Percentiles rank a stretch among this genome's conserved stretches.
These are phyloP conservation scores for Fragum whitleyi DNA, from an alignment of 2,888 invertebrate genomes.

Conservation along the genomic window DNA sequence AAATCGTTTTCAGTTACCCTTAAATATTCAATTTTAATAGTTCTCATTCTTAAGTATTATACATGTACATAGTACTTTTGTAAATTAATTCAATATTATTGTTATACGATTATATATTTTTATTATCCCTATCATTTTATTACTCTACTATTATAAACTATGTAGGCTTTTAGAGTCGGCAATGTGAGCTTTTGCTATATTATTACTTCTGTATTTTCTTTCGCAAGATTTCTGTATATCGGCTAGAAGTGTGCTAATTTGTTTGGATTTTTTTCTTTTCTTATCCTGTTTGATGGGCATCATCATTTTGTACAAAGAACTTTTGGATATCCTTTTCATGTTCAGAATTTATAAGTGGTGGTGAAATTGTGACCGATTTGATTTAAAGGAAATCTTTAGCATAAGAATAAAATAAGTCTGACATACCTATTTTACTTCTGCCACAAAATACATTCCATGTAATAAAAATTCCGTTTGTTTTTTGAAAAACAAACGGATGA, in stretches of 20 bases:
- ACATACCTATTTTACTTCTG: too few species aligned
- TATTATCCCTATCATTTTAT: neutral
- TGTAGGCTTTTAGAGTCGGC: conserved; percentile 19
- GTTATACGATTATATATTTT: conserved; percentile 27
- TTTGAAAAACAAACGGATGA: too few species aligned
- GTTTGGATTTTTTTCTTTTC: neutral
- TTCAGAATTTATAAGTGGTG: neutral
- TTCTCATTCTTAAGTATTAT: neutral
- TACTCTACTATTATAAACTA: conserved; percentile 6
- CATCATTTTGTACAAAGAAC: neutral
- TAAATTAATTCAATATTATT: conserved; percentile 6
- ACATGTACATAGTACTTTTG: neutral
- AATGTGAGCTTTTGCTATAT: conserved; percentile 28
- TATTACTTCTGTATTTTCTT: conserved; percentile 10
- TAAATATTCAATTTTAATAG: neutral
- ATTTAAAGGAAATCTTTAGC: neutral
- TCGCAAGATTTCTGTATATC: conserved; percentile 4
- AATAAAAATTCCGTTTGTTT: too few species aligned
- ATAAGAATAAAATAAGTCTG: neutral
- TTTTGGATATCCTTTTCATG: neutral
- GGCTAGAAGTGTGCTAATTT: conserved; percentile 18
- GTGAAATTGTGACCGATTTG: neutral
- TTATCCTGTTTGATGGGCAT: neutral
- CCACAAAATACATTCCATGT: too few species aligned
- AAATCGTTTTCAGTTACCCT: too few species aligned